These are phyloP conservation scores for Thrips palmi DNA, from an alignment of 1,140 invertebrate genomes.

Conservation along the genomic window DNA sequence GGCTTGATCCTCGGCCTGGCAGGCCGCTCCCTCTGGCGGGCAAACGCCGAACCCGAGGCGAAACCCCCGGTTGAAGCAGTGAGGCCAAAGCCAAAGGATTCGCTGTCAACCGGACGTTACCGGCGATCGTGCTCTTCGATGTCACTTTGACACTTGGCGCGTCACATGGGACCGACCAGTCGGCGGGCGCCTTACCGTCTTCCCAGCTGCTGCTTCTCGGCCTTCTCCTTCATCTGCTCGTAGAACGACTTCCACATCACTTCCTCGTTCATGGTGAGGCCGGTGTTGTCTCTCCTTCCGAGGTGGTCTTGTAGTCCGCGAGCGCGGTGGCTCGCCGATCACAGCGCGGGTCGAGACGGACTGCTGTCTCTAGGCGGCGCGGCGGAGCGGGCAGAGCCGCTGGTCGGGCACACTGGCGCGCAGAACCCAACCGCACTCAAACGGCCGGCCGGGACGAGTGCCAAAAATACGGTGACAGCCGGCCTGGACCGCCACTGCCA, in stretches of 20 bases:
- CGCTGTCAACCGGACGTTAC: constrained; percentile 6
- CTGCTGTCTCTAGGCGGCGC: not conserved
- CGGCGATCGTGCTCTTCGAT: constrained; percentile 15
- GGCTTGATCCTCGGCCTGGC: no score
- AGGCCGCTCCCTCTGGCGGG: no score
- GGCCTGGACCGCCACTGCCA: no score
- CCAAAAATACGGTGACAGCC: no score
- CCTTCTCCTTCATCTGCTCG: constrained; percentile 32
- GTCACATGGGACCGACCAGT: not conserved
- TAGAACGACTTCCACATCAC: constrained; percentile 51
- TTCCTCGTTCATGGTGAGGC: constrained; percentile 30
- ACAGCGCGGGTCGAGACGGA: not conserved
- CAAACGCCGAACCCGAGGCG: no score
- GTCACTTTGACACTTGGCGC: not conserved
- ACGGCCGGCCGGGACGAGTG: no score
- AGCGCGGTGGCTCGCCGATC: not conserved
- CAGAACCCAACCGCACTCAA: no score
- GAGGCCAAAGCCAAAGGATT: not conserved
- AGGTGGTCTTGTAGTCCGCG: no score
- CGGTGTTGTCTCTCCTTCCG: not conserved
- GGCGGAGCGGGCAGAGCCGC: not conserved
- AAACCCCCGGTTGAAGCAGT: not conserved
- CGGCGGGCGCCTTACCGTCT: constrained; percentile 29
- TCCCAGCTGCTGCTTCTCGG: constrained; percentile 36
- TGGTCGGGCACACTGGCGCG: not conserved